A percentile compares a stretch with the other conserved stretches of the same genome.
These are phyloP conservation scores for Tuberolachnus salignus DNA, from an alignment of 2,888 invertebrate genomes.

Conservation along the genomic window DNA sequence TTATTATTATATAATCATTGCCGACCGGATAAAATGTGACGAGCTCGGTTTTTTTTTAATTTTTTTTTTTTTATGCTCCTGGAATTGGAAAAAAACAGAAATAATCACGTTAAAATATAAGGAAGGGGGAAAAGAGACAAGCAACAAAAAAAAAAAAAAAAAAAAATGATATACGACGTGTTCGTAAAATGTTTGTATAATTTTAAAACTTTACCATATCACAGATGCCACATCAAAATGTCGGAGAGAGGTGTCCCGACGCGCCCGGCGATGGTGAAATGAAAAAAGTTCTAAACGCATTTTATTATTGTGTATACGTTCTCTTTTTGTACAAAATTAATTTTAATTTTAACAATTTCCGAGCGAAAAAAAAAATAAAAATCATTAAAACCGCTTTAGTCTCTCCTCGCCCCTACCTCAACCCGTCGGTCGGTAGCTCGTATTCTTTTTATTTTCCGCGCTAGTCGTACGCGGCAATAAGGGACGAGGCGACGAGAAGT, in stretches of 20 bases:
- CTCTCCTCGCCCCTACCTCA: too few relatives aligned
- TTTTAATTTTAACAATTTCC: conserved; percentile 57
- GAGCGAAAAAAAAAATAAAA: conserved; percentile 52
- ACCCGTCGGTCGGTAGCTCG: not conserved
- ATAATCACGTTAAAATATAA: conserved; percentile 37
- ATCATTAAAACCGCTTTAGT: conserved; percentile 56
- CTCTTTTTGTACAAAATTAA: conserved; percentile 56
- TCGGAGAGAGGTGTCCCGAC: conserved; percentile 53
- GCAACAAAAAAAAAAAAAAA: conserved; percentile 20
- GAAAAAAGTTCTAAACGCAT: conserved; percentile 55
- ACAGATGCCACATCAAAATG: conserved; percentile 55
- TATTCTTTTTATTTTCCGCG: not conserved
- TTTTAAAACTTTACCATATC: conserved; percentile 57
- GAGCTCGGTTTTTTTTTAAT: too few relatives aligned
- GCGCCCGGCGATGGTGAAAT: conserved; percentile 47
- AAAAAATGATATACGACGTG: conserved; percentile 55
- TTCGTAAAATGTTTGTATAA: conserved; percentile 56
- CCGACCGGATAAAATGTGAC: not conserved
- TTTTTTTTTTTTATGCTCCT: not conserved
- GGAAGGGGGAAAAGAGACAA: conserved; percentile 6
- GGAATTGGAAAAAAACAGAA: conserved; percentile 19
- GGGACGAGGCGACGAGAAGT: not conserved
- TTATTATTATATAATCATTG: not conserved
- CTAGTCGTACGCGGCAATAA: not conserved
- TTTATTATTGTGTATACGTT: conserved; percentile 49